Conservation (phyloP, 2,797 vertebrate genomes). For the Rhadinocentrus ornatus region DNA sequence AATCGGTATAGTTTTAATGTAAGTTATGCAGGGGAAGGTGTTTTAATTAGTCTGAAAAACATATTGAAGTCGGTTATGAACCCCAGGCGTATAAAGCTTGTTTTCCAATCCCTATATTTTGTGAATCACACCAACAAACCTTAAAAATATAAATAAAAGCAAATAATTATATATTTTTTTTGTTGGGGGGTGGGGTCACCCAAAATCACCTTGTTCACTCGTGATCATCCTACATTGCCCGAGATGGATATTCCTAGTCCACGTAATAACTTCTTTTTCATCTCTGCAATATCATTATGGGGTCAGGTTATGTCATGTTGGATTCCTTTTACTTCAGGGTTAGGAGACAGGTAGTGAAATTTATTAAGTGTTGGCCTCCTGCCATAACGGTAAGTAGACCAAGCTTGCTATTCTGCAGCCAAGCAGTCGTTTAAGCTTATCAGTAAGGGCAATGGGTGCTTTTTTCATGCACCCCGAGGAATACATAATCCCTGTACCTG, state of each 20-base stretch:
- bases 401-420: slow-evolving; percentile 60
- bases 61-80: slow-evolving; percentile 3
- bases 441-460: slow-evolving; percentile 54
- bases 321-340: slow-evolving; percentile 63
- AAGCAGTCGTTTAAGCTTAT: slow-evolving; percentile 55
- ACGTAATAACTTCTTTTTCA: slow-evolving; percentile 38
- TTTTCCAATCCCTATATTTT: not conserved
- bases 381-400: slow-evolving; percentile 64
- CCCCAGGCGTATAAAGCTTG: slow-evolving; percentile 2
- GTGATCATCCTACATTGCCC: not conserved
- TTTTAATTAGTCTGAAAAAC: slow-evolving; percentile 16
- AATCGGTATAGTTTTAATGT: slow-evolving; percentile 4
- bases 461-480: slow-evolving; percentile 53
- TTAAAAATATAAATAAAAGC: not conserved
- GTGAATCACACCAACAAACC: not conserved
- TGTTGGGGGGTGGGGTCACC: too few relatives aligned
- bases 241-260: not conserved
- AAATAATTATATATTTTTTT: not conserved
- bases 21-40: not conserved
- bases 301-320: slow-evolving; percentile 64
- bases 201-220: not conserved
- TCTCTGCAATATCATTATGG: slow-evolving; percentile 43
- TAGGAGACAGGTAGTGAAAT: slow-evolving; percentile 67
- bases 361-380: slow-evolving; percentile 71
- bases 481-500: slow-evolving; percentile 68